phyloP scores from a whole-genome alignment of 1,140 invertebrate genomes.

The Physella acuta region DNA sequence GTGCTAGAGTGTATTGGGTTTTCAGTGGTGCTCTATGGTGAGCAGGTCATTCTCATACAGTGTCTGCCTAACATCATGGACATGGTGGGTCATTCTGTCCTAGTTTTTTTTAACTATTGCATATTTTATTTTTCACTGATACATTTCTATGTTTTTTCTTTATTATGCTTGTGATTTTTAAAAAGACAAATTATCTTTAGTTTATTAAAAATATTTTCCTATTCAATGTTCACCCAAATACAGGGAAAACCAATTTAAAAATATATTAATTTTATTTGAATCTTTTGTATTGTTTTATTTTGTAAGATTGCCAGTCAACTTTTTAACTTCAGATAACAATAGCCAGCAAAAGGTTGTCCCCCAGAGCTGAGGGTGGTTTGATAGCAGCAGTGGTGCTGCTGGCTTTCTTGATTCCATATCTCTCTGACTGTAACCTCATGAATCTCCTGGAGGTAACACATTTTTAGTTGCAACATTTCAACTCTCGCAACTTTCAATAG shows the following conservation, averaged over 20 bases:
- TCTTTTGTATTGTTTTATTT: not conserved
- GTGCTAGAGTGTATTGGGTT: constrained; percentile 85
- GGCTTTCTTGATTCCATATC: constrained; percentile 70
- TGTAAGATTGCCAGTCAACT: no score
- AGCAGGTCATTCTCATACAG: constrained; percentile 89
- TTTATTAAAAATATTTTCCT: no score
- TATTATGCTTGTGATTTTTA: not conserved
- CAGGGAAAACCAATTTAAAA: no score
- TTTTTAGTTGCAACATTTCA: not conserved
- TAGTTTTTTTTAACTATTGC: not conserved
- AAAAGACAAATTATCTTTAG: no score
- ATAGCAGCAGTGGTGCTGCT: constrained; percentile 82
- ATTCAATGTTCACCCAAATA: no score
- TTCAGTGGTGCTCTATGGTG: constrained; percentile 86
- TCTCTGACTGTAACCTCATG: constrained; percentile 84
- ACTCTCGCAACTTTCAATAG: no score
- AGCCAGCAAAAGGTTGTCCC: constrained; percentile 68
- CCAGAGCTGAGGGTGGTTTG: constrained; percentile 83
- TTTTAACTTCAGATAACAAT: constrained; percentile 48
- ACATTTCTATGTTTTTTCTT: constrained; percentile 4
- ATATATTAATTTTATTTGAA: not conserved
- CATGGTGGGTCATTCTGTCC: constrained; percentile 53
- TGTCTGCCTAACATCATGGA: constrained; percentile 92
- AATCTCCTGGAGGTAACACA: constrained; percentile 69
- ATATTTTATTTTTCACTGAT: not conserved